Base-by-base conservation (phyloP, 2,888 invertebrate species). In the Hydropsyche betteni region DNA sequence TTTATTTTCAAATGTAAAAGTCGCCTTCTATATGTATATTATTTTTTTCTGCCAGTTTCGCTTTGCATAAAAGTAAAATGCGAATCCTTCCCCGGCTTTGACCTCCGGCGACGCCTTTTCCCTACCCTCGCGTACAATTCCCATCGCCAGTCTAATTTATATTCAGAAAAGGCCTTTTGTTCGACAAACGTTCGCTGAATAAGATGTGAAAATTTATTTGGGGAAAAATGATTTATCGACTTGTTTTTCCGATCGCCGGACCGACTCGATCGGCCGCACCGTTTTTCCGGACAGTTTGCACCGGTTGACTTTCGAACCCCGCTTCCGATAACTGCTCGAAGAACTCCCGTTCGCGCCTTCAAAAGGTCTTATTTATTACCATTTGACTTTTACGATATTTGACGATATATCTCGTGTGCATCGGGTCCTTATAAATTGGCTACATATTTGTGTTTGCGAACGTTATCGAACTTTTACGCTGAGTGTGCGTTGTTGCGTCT, bases 161-260 rank as follows among this genome's bases (percentile, higher is more conserved):
- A 74, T 77, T 74, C 77, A 70, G 55, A 52, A 68, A 61, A 55
- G 69, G 52, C 44, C 75, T 68, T 68, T 71, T 70, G 68, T 69
- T 73, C 73, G 74, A 74, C 61, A 77, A 76, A 76, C 76, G 74
- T 76, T 76, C 74, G 51, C 51, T 34, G 70, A 75, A 74, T 77
- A 77, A 68, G 53, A 70, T 75, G 74, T 69, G 70, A 68, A 75
- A 77, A 68, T 74, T 64, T 74, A 64, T 74, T 70, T 70, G 50
- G 14, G 58, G 64, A 74, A 75, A 74, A 58, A 78, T 76, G 78
- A 78, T 78, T 78, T 76, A 78, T 76, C 34, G 75, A 70, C 69
- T 51, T 78, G 76, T 78, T 78, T 78, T 78, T 78, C 76, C 78
- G 76, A 75, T 76, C 64, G 74, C 51, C 64, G 61, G 24, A 74